Evolutionary conservation across 2,113 vertebrate species (phyloP), one percentile per base, ranked within the genome.

Genomic region (Labeo rohita): DNA sequence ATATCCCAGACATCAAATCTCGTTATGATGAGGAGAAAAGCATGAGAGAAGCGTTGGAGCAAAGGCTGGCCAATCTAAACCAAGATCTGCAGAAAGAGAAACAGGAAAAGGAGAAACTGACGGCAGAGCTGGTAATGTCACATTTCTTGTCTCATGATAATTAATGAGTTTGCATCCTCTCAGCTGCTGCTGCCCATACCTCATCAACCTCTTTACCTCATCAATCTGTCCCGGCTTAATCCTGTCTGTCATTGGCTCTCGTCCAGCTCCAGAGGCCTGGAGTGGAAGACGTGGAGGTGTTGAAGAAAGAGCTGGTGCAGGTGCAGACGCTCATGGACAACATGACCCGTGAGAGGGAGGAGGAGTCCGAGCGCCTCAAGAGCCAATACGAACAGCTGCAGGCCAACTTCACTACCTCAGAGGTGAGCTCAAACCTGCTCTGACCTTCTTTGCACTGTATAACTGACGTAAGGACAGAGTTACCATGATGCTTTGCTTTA

Each of bases 251-350:
- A 72, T 52, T 52, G 74, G 83, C 87, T 91, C 77, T 80, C 50
- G 84, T 89, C 80, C 90, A 99, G 98, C 95, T 99, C 66, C 98
- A 99, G 93, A 96, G 98, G 75, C 98, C 98, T 63, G 97, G 98
- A 66, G 92, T 98, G 90, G 98, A 99, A 94, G 98, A 99, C 87
- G 97, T 99, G 87, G 96, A 97, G 7, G 97, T 99, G 49, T 91
- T 99, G 86, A 96, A 99, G 93, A 98, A 94, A 93, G 98, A 99
- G 90, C 93, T 99, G 87, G 95, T 99, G 45, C 98, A 99, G 87
- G 98, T 99, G 90, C 98, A 99, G 93, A 99, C 96, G 0, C 89
- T 99, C 87, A 99, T 99, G 98, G 98, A 99, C 93, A 95, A 89
- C 83, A 97, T 97, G 96, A 98, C 97, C 0, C 94, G 97, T 45